A percentile compares a stretch with the other conserved stretches of the same genome.
phyloP scores from a whole-genome alignment of 2,888 invertebrate species.

The Antitype chi region DNA sequence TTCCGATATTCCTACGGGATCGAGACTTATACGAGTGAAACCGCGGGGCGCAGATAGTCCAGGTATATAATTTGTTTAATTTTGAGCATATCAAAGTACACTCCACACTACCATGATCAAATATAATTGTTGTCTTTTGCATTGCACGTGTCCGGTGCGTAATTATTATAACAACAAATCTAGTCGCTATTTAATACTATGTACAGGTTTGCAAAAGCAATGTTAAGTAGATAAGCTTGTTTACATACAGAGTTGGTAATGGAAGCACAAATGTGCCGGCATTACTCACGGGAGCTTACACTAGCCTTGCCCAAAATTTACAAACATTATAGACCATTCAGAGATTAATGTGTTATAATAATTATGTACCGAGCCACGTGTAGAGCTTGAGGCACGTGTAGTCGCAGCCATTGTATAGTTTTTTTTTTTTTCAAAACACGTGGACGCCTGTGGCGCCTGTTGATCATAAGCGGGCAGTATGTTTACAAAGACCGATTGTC shows the following conservation, averaged over 20 bases:
- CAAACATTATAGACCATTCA: slow-evolving; percentile 41
- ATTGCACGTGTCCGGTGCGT: slow-evolving; percentile 19
- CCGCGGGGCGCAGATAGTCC: no score
- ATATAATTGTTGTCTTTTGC: neutral
- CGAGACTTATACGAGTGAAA: no score
- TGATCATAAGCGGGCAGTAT: slow-evolving; percentile 54
- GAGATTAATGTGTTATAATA: slow-evolving; percentile 15
- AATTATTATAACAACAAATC: neutral
- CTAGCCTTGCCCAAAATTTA: slow-evolving; percentile 14
- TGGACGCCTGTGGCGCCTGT: slow-evolving; percentile 52
- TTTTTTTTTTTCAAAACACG: slow-evolving; percentile 66
- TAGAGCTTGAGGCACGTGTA: slow-evolving; percentile 39
- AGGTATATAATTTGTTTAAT: neutral
- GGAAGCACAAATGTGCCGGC: neutral
- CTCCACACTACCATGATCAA: neutral
- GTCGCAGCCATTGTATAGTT: slow-evolving; percentile 59
- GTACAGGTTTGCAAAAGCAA: slow-evolving; percentile 1
- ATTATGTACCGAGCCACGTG: slow-evolving; percentile 26
- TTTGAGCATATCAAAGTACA: neutral
- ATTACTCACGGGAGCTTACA: slow-evolving; percentile 25
- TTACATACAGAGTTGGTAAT: neutral
- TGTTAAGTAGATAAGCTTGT: neutral
- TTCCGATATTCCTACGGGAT: no score
- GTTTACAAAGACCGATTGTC: slow-evolving; percentile 73
- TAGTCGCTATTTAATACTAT: neutral